A percentile compares a stretch with the other conserved stretches of the same genome.
Conservation (phyloP, 2,113 vertebrate species). For the Gadus chalcogrammus region DNA sequence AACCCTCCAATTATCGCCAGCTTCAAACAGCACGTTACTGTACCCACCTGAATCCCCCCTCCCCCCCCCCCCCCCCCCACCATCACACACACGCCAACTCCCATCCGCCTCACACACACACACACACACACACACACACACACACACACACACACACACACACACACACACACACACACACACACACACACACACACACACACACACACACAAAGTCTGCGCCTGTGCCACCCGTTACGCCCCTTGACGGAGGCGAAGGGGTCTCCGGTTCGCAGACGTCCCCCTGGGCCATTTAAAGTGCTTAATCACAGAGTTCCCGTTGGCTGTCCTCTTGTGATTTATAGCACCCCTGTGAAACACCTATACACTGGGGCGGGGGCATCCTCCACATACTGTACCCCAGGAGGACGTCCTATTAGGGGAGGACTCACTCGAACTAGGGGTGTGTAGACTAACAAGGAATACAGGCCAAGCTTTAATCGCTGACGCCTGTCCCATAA, state of each 20-base stretch:
- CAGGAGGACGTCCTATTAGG: too few species aligned
- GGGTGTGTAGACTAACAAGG: too few species aligned
- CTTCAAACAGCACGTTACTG: slow-evolving; percentile 45
- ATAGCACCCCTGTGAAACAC: too few species aligned
- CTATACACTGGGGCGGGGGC: background rate
- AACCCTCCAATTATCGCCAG: slow-evolving; percentile 38
- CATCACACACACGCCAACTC: background rate
- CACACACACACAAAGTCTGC: background rate
- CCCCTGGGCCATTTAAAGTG: slow-evolving; percentile 32
- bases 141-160: slow-evolving; percentile 4
- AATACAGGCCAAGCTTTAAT: too few species aligned
- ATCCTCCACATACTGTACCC: too few species aligned
- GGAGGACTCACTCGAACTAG: too few species aligned
- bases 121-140: too few species aligned
- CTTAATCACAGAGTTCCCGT: slow-evolving; percentile 59
- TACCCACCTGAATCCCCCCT: slow-evolving; percentile 38
- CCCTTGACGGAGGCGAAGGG: slow-evolving; percentile 19
- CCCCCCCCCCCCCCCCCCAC: slow-evolving; percentile 1
- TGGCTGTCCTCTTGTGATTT: slow-evolving; percentile 25
- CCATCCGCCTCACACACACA: background rate
- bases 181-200: background rate
- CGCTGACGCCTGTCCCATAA: too few species aligned
- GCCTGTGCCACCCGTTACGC: slow-evolving; percentile 39
- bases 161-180: too few species aligned
- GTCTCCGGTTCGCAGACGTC: slow-evolving; percentile 40